phyloP scores from a whole-genome alignment of 2,888 invertebrate species.

The Papilio elwesi region DNA sequence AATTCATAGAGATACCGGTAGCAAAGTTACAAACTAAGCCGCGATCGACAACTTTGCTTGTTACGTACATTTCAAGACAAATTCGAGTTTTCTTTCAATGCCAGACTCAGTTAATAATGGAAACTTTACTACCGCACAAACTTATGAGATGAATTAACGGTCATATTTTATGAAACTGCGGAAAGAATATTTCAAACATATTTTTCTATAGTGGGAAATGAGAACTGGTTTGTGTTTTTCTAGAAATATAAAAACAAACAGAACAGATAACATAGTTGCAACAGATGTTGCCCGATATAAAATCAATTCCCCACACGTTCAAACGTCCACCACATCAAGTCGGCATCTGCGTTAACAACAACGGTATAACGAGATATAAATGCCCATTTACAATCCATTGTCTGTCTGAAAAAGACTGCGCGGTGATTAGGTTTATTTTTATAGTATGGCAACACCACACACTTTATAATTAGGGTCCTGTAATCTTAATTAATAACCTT shows the following conservation, averaged over 20 bases:
- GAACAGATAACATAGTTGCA: neutral
- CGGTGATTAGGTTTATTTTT: too few species aligned
- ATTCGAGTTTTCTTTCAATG: constrained; percentile 29
- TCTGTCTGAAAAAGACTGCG: neutral
- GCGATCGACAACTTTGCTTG: constrained; percentile 22
- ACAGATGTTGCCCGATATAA: constrained; percentile 11
- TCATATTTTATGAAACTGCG: too few species aligned
- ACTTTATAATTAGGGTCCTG: too few species aligned
- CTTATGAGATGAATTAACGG: neutral
- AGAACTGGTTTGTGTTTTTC: too few species aligned
- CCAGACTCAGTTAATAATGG: constrained; percentile 23
- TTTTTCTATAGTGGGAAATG: too few species aligned
- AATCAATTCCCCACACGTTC: constrained; percentile 8
- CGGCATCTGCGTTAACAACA: constrained; percentile 7
- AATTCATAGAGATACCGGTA: constrained; percentile 15
- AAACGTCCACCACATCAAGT: constrained; percentile 9
- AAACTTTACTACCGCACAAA: constrained; percentile 19
- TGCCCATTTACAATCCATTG: neutral
- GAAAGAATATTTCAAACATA: too few species aligned
- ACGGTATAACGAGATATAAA: constrained; percentile 12
- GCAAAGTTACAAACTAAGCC: constrained; percentile 11
- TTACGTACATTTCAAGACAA: constrained; percentile 26
- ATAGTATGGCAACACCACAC: too few species aligned
- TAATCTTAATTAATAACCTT: too few species aligned
- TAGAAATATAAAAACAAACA: neutral